Conservation (phyloP, 1,140 invertebrate species). For the Drosophila jambulina region DNA sequence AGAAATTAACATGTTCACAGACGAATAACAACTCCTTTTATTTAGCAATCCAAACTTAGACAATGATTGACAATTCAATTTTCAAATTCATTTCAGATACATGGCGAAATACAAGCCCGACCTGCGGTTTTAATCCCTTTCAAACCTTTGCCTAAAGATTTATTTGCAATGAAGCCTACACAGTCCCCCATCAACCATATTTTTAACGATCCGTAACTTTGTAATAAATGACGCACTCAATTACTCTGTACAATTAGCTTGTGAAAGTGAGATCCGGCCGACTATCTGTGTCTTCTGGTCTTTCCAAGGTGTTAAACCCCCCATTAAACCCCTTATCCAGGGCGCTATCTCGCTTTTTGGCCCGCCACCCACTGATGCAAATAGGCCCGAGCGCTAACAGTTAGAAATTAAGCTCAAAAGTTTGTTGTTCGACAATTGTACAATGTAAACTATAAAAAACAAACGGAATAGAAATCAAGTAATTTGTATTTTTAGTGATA, state of each 20-base stretch:
- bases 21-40: not conserved
- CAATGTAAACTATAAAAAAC: slow-evolving; percentile 58
- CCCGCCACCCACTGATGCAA: slow-evolving; percentile 1
- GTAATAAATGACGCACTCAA: slow-evolving; percentile 10
- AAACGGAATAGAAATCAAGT: slow-evolving; percentile 39
- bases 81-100: slow-evolving; percentile 89
- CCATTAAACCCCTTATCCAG: not conserved
- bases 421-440: slow-evolving; percentile 62
- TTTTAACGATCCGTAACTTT: slow-evolving; percentile 3
- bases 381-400: slow-evolving; percentile 13
- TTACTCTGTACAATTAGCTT: slow-evolving; percentile 3
- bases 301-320: not conserved
- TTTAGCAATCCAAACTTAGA: not conserved
- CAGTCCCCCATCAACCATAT: not conserved
- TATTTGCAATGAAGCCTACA: slow-evolving; percentile 20
- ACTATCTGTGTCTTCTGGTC: not conserved
- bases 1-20: not conserved
- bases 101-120: slow-evolving; percentile 97
- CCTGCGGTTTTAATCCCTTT: slow-evolving; percentile 90
- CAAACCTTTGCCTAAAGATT: not conserved
- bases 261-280: not conserved
- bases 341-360: slow-evolving; percentile 1
- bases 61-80: too few species aligned
- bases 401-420: slow-evolving; percentile 39
- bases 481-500: slow-evolving; percentile 68